Evolutionary conservation across 53 echinoderm and acorn worm species (phyloP).

Genomic region (Glandiceps talaboti): DNA sequence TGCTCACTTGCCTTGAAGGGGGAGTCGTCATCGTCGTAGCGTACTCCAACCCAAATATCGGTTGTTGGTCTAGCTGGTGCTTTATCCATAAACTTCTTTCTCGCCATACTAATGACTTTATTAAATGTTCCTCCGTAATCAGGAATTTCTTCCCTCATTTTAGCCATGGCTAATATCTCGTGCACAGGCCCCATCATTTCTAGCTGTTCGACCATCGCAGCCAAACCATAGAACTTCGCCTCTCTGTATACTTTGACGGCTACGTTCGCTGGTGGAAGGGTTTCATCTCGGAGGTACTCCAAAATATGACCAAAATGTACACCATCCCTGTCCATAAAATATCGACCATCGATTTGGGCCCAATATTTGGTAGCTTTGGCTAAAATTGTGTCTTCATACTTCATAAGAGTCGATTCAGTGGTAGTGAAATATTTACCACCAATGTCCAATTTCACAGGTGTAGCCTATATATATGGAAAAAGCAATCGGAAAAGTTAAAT

Average conservation of each 20-base stretch:
- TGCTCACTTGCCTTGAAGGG: not conserved
- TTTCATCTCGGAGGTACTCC: not conserved
- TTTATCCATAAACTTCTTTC: not conserved
- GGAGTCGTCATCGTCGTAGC: not conserved
- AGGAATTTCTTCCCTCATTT: not conserved
- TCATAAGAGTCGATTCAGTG: not conserved
- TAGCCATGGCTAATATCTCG: not conserved
- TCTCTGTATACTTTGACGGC: not conserved
- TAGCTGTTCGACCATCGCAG: not conserved
- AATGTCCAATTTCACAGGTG: too few relatives aligned
- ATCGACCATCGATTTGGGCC: not conserved
- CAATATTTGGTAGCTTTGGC: too few relatives aligned
- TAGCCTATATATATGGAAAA: too few relatives aligned
- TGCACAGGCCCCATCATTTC: not conserved
- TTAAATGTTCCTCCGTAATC: not conserved
- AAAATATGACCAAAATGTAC: not conserved
- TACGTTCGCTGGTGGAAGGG: not conserved
- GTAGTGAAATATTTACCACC: not conserved
- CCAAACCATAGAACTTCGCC: not conserved
- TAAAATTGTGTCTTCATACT: too few relatives aligned
- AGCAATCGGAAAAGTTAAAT: too few relatives aligned
- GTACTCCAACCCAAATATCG: not conserved
- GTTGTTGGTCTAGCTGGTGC: not conserved
- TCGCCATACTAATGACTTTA: not conserved
- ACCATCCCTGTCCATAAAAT: not conserved